Evolutionary conservation across 2,888 invertebrate genomes (phyloP).

Genomic region (Euspilapteryx auroguttella): DNA sequence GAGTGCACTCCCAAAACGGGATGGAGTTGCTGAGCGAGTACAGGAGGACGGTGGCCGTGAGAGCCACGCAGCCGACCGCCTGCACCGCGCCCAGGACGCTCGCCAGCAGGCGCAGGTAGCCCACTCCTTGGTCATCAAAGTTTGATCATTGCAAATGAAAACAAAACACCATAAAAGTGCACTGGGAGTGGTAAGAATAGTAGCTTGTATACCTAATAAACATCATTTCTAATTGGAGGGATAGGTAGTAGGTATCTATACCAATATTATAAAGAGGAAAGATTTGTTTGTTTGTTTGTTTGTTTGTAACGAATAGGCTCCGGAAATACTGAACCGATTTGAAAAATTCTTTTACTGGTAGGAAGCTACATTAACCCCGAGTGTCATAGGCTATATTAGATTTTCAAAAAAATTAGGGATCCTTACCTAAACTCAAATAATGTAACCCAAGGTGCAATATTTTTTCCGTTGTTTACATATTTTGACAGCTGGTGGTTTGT

Average conservation of each 20-base stretch:
- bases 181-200: too few relatives aligned
- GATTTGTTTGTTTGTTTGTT: background rate
- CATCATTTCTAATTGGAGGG: background rate
- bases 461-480: too few relatives aligned
- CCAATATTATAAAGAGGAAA: background rate
- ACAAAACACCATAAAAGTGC: too few relatives aligned
- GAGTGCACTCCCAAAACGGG: conserved; percentile 42
- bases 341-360: too few relatives aligned
- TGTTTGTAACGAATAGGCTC: background rate
- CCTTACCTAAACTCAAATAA: too few relatives aligned
- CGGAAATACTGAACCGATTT: background rate
- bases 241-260: background rate
- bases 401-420: too few relatives aligned
- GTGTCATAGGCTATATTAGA: too few relatives aligned
- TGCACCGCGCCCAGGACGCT: conserved; percentile 56
- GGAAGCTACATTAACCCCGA: too few relatives aligned
- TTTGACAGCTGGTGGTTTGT: too few relatives aligned
- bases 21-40: conserved; percentile 57
- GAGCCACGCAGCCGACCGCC: conserved; percentile 59
- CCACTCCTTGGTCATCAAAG: conserved; percentile 44
- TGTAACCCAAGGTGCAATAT: too few relatives aligned
- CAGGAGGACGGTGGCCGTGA: conserved; percentile 56
- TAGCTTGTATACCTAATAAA: too few relatives aligned
- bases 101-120: conserved; percentile 60
- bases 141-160: too few relatives aligned